Evolutionary conservation across 2,113 vertebrate species (phyloP), one percentile per base, ranked within the genome.

Genomic region (Melanostigma gelatinosum): DNA sequence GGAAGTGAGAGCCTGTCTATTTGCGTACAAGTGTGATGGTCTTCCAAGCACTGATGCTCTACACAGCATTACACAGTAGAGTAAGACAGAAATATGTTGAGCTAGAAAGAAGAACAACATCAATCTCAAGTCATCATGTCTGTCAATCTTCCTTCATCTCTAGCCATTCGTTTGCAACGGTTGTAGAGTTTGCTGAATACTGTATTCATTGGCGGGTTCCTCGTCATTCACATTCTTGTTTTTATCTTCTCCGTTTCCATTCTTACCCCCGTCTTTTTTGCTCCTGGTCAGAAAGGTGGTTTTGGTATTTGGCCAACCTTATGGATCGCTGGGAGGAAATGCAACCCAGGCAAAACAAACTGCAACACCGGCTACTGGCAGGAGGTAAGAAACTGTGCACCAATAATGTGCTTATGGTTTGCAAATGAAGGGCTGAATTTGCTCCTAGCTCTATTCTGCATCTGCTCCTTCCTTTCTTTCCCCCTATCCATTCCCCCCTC

Each of bases 321-420:
- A 50, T 61, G 57, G 72, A 62, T 75, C 34, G 34, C 58, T 74
- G 13, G 27, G 50, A 82, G 57, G 79, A 84, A 87, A 84, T 82
- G 62, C 72, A 82, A 78, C 62, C 70, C 54, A 80, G 72, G 71
- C 71, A 84, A 78, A 84, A 80, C 63, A 87, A 82, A 77, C 71
- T 58, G 64, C 79, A 90, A 72, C 72, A 66, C 79, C 72, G 87
- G 83, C 76, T 82, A 80, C 63, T 80, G 62, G 82, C 58, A 90
- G 69, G 24, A 77, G 57, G 77, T 42, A 63, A 81, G 75, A 83
- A 80, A 82, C 70, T 60, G 64, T 58, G 74, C 42, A 80, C 69
- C 79, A 63, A 81, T 88, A 87, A 90, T 88, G 84, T 91, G 84
- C 84, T 88, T 87, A 88, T 79, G 77, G 64, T 82, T 88, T 83